Percentiles rank a stretch among this genome's conserved stretches.
Conservation (phyloP, 2,888 invertebrate genomes). For the Eurois occulta region DNA sequence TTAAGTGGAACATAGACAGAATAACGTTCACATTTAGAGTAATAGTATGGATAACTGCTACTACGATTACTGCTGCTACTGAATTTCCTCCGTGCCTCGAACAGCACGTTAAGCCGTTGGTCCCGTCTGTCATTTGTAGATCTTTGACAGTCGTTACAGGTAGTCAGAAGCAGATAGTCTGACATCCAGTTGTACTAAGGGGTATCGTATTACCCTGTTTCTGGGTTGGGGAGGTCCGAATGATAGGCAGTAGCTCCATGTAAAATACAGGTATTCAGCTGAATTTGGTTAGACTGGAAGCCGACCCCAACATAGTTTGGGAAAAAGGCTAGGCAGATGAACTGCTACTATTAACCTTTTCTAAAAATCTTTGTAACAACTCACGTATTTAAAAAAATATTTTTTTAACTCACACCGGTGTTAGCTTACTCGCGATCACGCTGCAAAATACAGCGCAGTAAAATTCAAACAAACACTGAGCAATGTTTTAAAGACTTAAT, state of each 20-base stretch:
- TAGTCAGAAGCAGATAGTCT: neutral
- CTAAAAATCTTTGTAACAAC: neutral
- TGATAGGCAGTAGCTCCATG: neutral
- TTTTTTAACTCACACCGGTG: neutral
- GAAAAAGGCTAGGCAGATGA: neutral
- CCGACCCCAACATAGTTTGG: neutral
- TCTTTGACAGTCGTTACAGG: neutral
- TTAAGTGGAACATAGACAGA: neutral
- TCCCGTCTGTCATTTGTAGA: neutral
- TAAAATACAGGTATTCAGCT: too few species aligned
- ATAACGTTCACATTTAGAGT: too few species aligned
- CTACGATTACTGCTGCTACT: too few species aligned
- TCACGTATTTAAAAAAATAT: neutral
- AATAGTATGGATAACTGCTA: too few species aligned
- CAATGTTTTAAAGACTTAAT: slow-evolving; percentile 16
- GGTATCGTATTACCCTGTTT: neutral
- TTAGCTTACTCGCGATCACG: slow-evolving; percentile 5
- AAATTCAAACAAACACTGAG: slow-evolving; percentile 31
- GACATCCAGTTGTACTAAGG: too few species aligned
- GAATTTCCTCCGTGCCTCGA: too few species aligned
- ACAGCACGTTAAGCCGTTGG: neutral
- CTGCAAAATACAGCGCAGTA: neutral
- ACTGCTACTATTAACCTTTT: neutral
- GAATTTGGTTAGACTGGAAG: neutral
- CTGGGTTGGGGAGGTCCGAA: neutral